phyloP scores from a whole-genome alignment of 2,888 invertebrate genomes.

The Caenorhabditis becei region DNA sequence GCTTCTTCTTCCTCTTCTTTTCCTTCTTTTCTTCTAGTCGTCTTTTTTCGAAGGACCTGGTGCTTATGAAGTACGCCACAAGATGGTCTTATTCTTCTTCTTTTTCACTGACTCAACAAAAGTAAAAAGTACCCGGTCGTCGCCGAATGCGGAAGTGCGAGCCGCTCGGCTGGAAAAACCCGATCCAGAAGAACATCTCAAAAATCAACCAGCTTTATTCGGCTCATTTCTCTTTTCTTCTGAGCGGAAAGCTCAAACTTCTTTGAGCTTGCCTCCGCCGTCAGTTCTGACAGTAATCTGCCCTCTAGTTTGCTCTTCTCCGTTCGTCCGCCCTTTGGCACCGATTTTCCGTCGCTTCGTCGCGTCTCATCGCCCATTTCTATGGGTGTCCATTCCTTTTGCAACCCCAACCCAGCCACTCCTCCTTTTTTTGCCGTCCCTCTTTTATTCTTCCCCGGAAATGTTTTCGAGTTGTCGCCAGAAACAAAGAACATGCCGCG shows the following conservation, averaged over 20 bases:
- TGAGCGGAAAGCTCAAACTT: conserved; percentile 25
- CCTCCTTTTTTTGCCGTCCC: not conserved
- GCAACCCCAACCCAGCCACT: not conserved
- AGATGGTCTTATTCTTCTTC: conserved; percentile 29
- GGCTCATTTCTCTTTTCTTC: conserved; percentile 42
- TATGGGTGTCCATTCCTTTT: conserved; percentile 13
- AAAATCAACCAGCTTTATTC: conserved; percentile 30
- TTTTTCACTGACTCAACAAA: conserved; percentile 11
- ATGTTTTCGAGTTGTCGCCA: conserved; percentile 19
- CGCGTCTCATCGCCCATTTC: conserved; percentile 13
- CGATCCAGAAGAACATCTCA: conserved; percentile 35
- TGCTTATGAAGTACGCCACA: conserved; percentile 48
- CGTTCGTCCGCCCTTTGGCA: not conserved
- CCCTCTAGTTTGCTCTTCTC: not conserved
- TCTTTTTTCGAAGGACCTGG: conserved; percentile 42
- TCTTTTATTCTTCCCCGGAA: conserved; percentile 10
- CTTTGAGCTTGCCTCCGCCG: not conserved
- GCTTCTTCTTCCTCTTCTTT: conserved; percentile 34
- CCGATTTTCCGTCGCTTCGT: not conserved
- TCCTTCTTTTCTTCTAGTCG: conserved; percentile 6
- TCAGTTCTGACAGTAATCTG: not conserved
- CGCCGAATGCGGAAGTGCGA: conserved; percentile 50
- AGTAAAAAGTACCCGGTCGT: not conserved
- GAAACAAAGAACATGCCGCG: conserved; percentile 44
- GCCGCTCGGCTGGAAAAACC: conserved; percentile 52